Conservation (phyloP, 2,888 invertebrate species). For the Platycheirus rosarum region DNA sequence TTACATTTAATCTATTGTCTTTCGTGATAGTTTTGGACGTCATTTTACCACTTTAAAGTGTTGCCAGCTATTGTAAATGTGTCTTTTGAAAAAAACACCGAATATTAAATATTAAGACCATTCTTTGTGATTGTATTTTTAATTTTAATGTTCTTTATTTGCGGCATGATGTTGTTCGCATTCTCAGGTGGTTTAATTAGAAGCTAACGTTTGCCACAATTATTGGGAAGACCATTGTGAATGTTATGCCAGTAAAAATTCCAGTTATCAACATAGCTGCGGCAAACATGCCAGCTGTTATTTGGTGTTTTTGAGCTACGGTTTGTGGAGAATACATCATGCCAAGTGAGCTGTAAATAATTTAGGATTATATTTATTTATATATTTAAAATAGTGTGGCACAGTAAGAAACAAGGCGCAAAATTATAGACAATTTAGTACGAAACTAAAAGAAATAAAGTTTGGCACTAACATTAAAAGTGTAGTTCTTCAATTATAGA, state of each 20-base stretch:
- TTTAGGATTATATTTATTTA: too few relatives aligned
- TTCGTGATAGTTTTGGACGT: constrained; percentile 6
- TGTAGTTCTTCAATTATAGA: too few relatives aligned
- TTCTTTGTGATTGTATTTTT: constrained; percentile 13
- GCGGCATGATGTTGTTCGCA: not conserved
- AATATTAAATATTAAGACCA: constrained; percentile 5
- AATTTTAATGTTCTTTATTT: constrained; percentile 28
- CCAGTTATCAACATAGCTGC: constrained; percentile 96
- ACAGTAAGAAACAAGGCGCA: too few relatives aligned
- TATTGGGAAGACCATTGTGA: constrained; percentile 88
- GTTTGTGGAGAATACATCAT: constrained; percentile 83
- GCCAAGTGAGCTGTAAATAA: constrained; percentile 84
- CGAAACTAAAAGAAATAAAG: too few relatives aligned
- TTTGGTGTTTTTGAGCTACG: constrained; percentile 91
- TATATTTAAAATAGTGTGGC: too few relatives aligned
- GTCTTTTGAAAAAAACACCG: too few relatives aligned
- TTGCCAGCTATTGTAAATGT: not conserved
- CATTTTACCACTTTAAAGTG: not conserved
- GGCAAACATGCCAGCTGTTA: constrained; percentile 97
- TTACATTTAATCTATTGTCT: constrained; percentile 19
- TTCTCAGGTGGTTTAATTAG: constrained; percentile 26
- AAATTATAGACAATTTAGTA: too few relatives aligned
- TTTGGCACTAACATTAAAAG: too few relatives aligned
- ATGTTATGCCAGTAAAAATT: constrained; percentile 91
- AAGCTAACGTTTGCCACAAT: constrained; percentile 82